Conservation (phyloP, 53 echinoderm and acorn worm genomes). For the Stichopus horrens region DNA sequence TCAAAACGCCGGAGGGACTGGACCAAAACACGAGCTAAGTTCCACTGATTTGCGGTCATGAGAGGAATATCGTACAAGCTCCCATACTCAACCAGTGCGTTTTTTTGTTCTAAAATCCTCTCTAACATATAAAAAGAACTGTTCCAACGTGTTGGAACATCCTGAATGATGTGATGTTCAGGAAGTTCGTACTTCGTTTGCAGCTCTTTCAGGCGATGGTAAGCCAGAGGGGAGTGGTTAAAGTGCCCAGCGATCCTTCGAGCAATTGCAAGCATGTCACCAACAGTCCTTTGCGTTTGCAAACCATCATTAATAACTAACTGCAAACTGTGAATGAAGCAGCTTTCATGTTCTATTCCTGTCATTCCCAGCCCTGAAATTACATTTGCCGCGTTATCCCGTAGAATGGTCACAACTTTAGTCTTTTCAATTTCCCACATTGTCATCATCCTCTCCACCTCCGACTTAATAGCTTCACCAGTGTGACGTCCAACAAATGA, state of each 20-base stretch:
- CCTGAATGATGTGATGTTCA: constrained; percentile 40
- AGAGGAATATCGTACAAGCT: constrained; percentile 40
- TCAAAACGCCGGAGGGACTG: constrained; percentile 28
- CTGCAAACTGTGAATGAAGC: no score
- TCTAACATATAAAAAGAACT: constrained; percentile 32
- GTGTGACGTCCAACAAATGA: constrained; percentile 43
- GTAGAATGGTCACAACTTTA: no score
- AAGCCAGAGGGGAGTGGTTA: no score
- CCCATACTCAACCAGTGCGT: constrained; percentile 40
- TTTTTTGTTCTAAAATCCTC: constrained; percentile 38
- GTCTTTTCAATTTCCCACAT: constrained; percentile 28
- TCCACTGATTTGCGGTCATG: constrained; percentile 48
- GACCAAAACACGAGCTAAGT: constrained; percentile 6
- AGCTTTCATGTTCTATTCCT: no score
- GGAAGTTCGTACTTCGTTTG: constrained; percentile 8
- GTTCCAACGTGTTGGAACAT: constrained; percentile 44
- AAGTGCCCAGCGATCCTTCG: no score
- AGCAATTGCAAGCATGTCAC: constrained; percentile 40
- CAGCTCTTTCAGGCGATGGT: not conserved
- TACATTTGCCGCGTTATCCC: no score
- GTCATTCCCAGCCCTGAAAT: no score
- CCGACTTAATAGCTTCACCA: no score
- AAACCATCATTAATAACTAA: no score
- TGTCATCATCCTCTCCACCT: constrained; percentile 19
- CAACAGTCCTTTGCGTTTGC: constrained; percentile 5